Percentiles rank a stretch among this genome's conserved stretches.
These are phyloP conservation scores for Heterotis niloticus DNA, from an alignment of 2,113 vertebrate genomes.

Conservation along the genomic window DNA sequence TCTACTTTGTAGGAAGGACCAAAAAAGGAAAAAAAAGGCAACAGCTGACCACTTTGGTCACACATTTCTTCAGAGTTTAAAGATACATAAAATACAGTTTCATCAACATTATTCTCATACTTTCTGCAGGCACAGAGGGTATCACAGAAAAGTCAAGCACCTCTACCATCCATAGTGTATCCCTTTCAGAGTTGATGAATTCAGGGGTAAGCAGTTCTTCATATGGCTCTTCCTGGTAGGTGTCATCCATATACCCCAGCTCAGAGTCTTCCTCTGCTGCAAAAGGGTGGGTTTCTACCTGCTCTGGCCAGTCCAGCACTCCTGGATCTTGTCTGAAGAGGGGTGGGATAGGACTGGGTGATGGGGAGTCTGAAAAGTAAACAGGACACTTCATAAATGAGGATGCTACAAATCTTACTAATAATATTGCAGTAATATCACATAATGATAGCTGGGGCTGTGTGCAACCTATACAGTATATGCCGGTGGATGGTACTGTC, in stretches of 20 bases:
- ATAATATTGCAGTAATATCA: too few species aligned
- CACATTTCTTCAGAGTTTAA: too few species aligned
- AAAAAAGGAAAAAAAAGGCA: too few species aligned
- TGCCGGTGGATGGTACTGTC: too few species aligned
- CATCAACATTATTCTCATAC: too few species aligned
- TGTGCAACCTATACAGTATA: too few species aligned
- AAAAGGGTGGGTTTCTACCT: slow-evolving; percentile 65
- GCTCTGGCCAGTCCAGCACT: slow-evolving; percentile 64
- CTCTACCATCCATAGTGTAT: slow-evolving; percentile 69
- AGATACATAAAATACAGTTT: neutral
- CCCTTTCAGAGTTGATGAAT: slow-evolving; percentile 67
- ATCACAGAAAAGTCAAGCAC: slow-evolving; percentile 37
- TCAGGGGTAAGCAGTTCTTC: slow-evolving; percentile 71
- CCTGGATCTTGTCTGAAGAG: slow-evolving; percentile 59
- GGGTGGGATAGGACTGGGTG: slow-evolving; percentile 57
- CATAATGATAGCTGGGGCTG: too few species aligned
- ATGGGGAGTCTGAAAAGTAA: slow-evolving; percentile 57
- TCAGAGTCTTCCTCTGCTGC: slow-evolving; percentile 68
- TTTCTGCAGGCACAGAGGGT: neutral
- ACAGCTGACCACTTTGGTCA: too few species aligned
- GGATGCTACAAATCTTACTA: neutral
- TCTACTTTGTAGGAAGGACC: too few species aligned
- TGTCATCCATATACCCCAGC: slow-evolving; percentile 72
- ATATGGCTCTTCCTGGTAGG: slow-evolving; percentile 67
- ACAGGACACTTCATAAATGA: neutral